A percentile compares a stretch with the other conserved stretches of the same genome.
Conservation (phyloP, 1,140 invertebrate genomes). For the Metopolophium dirhodum region DNA sequence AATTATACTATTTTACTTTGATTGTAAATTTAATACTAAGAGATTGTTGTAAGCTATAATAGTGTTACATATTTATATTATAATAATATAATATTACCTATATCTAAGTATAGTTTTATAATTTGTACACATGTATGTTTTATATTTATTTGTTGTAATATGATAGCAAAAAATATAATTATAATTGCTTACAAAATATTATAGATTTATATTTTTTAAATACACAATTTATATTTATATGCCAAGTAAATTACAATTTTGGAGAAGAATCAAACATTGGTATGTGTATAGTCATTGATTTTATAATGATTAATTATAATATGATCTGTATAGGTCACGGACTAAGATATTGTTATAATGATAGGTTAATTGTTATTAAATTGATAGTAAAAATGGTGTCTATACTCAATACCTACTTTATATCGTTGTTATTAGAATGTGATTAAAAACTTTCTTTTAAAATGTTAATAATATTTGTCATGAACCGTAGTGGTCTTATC, state of each 20-base stretch:
- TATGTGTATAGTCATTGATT: not conserved
- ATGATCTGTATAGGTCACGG: too few species aligned
- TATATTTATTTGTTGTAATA: not conserved
- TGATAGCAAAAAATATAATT: not conserved
- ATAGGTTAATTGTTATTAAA: not conserved
- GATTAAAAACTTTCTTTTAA: not conserved
- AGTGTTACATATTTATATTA: not conserved
- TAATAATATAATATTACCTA: not conserved
- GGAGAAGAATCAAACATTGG: not conserved
- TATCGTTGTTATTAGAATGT: not conserved
- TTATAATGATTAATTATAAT: not conserved
- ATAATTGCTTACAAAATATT: not conserved
- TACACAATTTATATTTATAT: not conserved
- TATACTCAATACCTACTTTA: not conserved
- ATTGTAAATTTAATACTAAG: not conserved
- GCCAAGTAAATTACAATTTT: not conserved
- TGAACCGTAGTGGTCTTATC: not conserved
- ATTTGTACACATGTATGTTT: slow-evolving; percentile 26
- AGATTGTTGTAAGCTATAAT: not conserved
- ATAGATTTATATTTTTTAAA: not conserved
- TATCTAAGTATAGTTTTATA: not conserved
- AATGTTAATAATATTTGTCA: not conserved
- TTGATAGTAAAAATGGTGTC: too few species aligned
- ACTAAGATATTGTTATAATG: too few species aligned
- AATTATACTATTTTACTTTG: slow-evolving; percentile 32